phyloP scores from a whole-genome alignment of 2,888 invertebrate genomes.

The Masnerella sp. region DNA sequence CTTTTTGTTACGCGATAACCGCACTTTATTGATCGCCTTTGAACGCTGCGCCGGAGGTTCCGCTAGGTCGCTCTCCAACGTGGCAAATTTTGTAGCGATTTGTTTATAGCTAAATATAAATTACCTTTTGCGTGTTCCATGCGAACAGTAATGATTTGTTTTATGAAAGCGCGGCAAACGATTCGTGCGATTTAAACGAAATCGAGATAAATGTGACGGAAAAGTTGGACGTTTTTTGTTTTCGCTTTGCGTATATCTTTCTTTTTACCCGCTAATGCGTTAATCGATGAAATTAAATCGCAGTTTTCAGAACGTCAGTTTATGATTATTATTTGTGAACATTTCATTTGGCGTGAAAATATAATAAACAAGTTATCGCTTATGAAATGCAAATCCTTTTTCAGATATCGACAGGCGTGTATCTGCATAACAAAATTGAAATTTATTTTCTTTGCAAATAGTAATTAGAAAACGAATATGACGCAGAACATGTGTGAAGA shows the following conservation, averaged over 20 bases:
- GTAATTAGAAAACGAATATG: no score
- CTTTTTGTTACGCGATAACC: conserved; percentile 30
- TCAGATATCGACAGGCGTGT: no score
- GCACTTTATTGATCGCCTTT: conserved; percentile 33
- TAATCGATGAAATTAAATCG: not conserved
- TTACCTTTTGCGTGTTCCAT: conserved; percentile 4
- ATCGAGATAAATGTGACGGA: not conserved
- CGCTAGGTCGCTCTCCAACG: conserved; percentile 10
- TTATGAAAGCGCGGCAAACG: not conserved
- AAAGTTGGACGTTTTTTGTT: not conserved
- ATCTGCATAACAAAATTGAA: no score
- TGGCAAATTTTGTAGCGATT: conserved; percentile 10
- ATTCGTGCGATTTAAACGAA: conserved; percentile 2
- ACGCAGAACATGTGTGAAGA: no score
- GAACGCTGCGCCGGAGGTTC: conserved; percentile 16
- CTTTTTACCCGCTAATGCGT: not conserved
- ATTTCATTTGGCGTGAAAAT: no score
- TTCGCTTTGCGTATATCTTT: not conserved
- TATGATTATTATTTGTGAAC: no score
- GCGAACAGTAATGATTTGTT: conserved; percentile 2
- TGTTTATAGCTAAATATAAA: conserved; percentile 25
- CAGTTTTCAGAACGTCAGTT: no score
- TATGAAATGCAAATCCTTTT: no score
- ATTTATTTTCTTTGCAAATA: no score
- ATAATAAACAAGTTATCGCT: no score